A percentile compares a stretch with the other conserved stretches of the same genome.
Conservation (phyloP, 1,140 invertebrate species). For the Cheumatopsyche charites region DNA sequence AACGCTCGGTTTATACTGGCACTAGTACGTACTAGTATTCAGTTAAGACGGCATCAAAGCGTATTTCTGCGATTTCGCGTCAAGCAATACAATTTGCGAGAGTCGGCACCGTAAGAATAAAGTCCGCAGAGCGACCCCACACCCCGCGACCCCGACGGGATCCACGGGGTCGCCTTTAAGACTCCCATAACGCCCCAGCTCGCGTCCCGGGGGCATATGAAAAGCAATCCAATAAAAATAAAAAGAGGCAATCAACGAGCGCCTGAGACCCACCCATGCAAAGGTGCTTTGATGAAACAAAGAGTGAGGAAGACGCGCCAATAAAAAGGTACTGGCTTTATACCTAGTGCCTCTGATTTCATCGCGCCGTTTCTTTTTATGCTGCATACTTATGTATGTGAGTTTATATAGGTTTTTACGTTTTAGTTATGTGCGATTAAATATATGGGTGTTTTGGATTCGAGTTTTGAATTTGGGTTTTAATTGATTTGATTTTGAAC, state of each 20-base stretch:
- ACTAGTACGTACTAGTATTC: constrained; percentile 33
- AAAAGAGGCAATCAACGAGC: constrained; percentile 46
- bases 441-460: too few species aligned
- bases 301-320: constrained; percentile 35
- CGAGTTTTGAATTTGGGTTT: too few species aligned
- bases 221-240: constrained; percentile 48
- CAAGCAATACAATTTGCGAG: constrained; percentile 49
- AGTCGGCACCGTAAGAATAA: constrained; percentile 48
- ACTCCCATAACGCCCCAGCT: constrained; percentile 25
- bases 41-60: constrained; percentile 43
- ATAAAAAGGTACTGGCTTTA: constrained; percentile 25
- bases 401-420: too few species aligned
- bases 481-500: too few species aligned
- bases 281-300: constrained; percentile 46
- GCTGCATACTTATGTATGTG: too few species aligned
- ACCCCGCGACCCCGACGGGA: neutral
- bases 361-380: neutral
- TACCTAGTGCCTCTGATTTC: constrained; percentile 10
- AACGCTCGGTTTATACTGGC: neutral
- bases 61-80: constrained; percentile 47
- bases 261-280: constrained; percentile 23
- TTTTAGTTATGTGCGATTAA: too few species aligned
- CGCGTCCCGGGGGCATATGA: constrained; percentile 46
- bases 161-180: constrained; percentile 18
- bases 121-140: constrained; percentile 20